These are phyloP conservation scores for Choreutis nemorana DNA, from an alignment of 2,888 invertebrate species.

Conservation along the genomic window DNA sequence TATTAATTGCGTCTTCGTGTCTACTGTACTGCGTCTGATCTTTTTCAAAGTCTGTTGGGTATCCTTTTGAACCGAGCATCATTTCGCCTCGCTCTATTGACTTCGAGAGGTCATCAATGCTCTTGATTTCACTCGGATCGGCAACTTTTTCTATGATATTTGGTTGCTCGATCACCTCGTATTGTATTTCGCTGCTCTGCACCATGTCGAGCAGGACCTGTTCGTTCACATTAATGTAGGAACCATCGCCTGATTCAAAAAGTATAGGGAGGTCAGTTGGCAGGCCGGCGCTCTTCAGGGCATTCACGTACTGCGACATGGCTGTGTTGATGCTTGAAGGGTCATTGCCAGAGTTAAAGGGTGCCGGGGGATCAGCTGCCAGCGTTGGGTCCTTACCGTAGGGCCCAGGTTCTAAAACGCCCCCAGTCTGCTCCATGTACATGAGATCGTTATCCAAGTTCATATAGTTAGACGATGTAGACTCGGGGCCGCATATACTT, in stretches of 20 bases:
- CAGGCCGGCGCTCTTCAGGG: constrained; percentile 49
- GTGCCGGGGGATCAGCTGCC: constrained; percentile 35
- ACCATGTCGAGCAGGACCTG: constrained; percentile 67
- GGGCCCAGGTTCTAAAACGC: constrained; percentile 32
- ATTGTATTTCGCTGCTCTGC: constrained; percentile 59
- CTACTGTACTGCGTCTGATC: constrained; percentile 27
- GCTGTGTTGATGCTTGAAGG: constrained; percentile 38
- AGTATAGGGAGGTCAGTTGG: constrained; percentile 65
- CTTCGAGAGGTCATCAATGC: constrained; percentile 57
- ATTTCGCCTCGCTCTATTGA: constrained; percentile 56
- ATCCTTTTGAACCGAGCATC: constrained; percentile 36
- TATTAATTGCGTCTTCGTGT: constrained; percentile 45
- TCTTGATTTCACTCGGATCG: constrained; percentile 57
- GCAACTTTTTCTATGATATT: constrained; percentile 59
- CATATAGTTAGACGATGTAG: constrained; percentile 31
- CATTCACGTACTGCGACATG: constrained; percentile 60
- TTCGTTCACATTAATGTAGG: constrained; percentile 70
- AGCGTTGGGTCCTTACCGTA: constrained; percentile 34
- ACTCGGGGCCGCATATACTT: constrained; percentile 50
- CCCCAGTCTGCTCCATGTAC: constrained; percentile 45
- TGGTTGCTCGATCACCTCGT: constrained; percentile 60
- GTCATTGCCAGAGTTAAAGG: constrained; percentile 25
- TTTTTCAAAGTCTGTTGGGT: constrained; percentile 31
- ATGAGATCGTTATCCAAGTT: constrained; percentile 49
- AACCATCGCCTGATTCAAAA: constrained; percentile 71